phyloP scores from a whole-genome alignment of 2,797 vertebrate genomes.

The Sebastes nivosus region DNA sequence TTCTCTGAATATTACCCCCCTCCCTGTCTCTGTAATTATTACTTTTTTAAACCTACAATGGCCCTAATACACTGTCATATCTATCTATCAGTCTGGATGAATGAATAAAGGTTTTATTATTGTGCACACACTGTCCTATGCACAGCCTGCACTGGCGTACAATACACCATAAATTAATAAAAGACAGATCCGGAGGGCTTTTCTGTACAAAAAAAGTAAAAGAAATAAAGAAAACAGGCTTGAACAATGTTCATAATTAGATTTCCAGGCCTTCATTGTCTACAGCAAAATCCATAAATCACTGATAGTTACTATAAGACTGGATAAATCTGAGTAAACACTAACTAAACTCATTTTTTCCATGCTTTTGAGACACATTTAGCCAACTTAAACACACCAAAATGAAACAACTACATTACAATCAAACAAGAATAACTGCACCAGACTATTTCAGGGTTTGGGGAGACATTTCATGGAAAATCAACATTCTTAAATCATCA shows the following conservation, averaged over 20 bases:
- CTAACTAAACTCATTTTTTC: background rate
- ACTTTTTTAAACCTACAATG: too few species aligned
- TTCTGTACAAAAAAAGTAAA: background rate
- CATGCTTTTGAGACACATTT: background rate
- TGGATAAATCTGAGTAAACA: background rate
- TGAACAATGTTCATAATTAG: background rate
- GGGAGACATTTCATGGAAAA: background rate
- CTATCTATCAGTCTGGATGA: background rate
- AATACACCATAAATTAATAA: background rate
- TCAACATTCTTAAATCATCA: background rate
- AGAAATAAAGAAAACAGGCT: background rate
- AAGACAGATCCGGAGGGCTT: background rate
- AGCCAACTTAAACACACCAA: background rate
- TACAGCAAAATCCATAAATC: background rate
- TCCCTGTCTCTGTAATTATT: too few species aligned
- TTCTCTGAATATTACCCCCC: background rate
- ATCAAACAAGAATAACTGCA: background rate
- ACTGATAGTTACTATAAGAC: background rate
- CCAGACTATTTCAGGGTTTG: background rate
- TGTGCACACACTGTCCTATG: too few species aligned
- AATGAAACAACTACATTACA: background rate
- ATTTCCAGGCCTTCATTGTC: background rate
- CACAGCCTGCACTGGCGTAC: background rate
- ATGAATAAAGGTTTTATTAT: background rate
- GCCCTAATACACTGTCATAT: too few species aligned